Percentiles rank a stretch among this genome's conserved stretches.
phyloP scores from a whole-genome alignment of 2,797 vertebrate species.

The Enteromius afrohamiltoni region DNA sequence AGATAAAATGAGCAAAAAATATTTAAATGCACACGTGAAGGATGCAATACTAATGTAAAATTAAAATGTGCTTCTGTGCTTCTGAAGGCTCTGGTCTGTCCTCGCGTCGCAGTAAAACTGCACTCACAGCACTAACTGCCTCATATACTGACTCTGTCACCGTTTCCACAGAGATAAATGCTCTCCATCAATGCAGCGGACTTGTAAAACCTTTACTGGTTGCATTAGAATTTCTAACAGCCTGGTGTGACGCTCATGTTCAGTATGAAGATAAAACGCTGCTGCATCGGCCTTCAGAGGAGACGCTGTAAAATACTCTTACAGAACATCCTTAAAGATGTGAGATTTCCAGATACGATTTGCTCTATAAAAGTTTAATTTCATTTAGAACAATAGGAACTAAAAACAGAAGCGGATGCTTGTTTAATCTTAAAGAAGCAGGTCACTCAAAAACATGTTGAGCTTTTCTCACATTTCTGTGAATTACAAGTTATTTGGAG shows the following conservation, averaged over 20 bases:
- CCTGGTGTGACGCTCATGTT: background rate
- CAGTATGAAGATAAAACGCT: background rate
- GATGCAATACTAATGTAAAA: no score
- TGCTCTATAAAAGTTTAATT: background rate
- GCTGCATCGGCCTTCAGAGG: background rate
- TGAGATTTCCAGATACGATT: background rate
- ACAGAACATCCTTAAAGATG: background rate
- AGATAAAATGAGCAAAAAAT: no score
- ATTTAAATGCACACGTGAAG: no score
- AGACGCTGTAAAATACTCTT: background rate
- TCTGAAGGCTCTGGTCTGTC: background rate
- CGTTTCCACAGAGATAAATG: slow-evolving; percentile 5
- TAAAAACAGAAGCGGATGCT: background rate
- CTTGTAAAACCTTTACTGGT: slow-evolving; percentile 10
- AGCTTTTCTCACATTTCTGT: background rate
- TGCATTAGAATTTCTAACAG: background rate
- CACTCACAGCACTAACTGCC: slow-evolving; percentile 21
- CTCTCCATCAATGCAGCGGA: slow-evolving; percentile 6
- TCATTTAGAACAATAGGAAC: background rate
- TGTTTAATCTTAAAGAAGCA: background rate
- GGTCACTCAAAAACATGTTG: slow-evolving; percentile 61
- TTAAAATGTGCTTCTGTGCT: background rate
- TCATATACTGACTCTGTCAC: slow-evolving; percentile 2
- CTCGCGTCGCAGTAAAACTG: background rate
- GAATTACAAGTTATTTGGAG: background rate